Conservation (phyloP, 2,113 vertebrate genomes). For the Plestiodon gilberti region DNA sequence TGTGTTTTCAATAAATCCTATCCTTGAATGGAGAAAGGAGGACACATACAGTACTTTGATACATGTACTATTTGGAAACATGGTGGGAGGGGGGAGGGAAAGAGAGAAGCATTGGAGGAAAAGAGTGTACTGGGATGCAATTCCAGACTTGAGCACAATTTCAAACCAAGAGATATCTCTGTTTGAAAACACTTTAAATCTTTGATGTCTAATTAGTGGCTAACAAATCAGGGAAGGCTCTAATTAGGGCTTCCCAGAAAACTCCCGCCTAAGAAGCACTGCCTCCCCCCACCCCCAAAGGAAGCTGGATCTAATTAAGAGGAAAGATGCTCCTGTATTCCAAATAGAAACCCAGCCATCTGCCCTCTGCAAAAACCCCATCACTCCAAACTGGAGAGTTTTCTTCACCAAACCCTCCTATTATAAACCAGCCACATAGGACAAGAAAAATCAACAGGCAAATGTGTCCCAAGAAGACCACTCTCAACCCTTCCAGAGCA, state of each 20-base stretch:
- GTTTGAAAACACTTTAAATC: conserved; percentile 42
- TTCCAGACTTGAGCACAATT: background rate
- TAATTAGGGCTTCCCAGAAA: conserved; percentile 66
- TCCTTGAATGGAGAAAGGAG: background rate
- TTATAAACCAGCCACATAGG: conserved; percentile 48
- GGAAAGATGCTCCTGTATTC: conserved; percentile 42
- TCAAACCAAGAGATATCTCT: conserved; percentile 4
- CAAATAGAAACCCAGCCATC: conserved; percentile 60
- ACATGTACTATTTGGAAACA: background rate
- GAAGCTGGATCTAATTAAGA: conserved; percentile 66
- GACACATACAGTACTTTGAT: background rate
- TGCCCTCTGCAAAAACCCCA: conserved; percentile 62
- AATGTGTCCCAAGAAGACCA: background rate
- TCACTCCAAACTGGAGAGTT: conserved; percentile 42
- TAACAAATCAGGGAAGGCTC: conserved; percentile 53
- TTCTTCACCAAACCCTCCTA: conserved; percentile 39
- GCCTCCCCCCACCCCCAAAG: conserved; percentile 40
- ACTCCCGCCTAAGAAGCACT: conserved; percentile 56
- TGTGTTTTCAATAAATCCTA: background rate
- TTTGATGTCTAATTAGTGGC: conserved; percentile 61
- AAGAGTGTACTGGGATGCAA: background rate
- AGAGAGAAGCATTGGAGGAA: background rate
- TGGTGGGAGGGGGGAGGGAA: background rate
- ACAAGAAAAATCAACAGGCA: background rate
- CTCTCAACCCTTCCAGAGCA: background rate